Base-by-base conservation (phyloP, 2,888 invertebrate species). In the Oscheius sp. region DNA sequence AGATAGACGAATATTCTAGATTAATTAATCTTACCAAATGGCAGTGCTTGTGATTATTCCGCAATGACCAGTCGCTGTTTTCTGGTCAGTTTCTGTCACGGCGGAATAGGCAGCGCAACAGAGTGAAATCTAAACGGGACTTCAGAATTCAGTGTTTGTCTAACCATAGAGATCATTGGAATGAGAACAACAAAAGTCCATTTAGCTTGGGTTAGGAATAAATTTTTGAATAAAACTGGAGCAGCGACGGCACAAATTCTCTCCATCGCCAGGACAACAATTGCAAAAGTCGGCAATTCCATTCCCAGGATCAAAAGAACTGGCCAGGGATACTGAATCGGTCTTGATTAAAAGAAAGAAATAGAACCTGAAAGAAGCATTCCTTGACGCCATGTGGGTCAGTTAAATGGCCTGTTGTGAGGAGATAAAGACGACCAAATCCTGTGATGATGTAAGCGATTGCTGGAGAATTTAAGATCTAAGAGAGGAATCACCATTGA, bases 271-370 rank as follows among this genome's bases (percentile, higher is more conserved):
- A 79, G 45, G 48, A 82, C 69, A 31, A 81, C 42, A 8, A 77
- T 80, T 53, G 80, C 74, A 42, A 78, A 71, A 12, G 81, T 73
- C 2, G 82, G 81, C 10, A 81, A 72, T 63, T 82, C 78, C 8
- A 81, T 82, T 10, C 82, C 82, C 3, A 81, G 50, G 15, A 82
- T 82, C 10, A 82, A 63, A 0, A 72, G 52, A 25, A 78, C 73
- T 1, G 76, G 76, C 82, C 81, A 82, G 63, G 75, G 80, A 63
- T 72, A 71, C 78, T 81, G 53, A 33, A 64, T 50, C 4, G 31
- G 10, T n/a, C n/a, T n/a, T n/a, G n/a, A n/a, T n/a, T n/a, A 55
- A 31, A 2, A 33, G n/a, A 33, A n/a, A n/a, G 10, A 17, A 23
- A 4, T 20, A 23, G 6, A 23, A 76, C 76, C 8, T 68, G 57